A percentile compares a stretch with the other conserved stretches of the same genome.
Evolutionary conservation across 2,888 invertebrate genomes (phyloP).

Genomic region (Anodontia alba): DNA sequence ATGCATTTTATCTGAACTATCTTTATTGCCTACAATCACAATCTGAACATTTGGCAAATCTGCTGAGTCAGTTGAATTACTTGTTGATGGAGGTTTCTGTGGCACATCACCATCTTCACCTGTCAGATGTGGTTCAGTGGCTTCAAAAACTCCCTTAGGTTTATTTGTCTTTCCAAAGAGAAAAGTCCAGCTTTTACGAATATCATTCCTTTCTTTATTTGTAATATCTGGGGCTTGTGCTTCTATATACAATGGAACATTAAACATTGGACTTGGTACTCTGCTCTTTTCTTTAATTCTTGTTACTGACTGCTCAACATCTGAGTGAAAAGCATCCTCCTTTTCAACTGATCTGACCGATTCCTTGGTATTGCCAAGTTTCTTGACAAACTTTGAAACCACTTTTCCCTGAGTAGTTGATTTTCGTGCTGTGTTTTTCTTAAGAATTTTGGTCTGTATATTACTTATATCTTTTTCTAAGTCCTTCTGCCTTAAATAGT

Average conservation of each 20-base stretch:
- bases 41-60: background rate
- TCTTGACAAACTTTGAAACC: background rate
- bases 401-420: constrained; percentile 20
- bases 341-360: background rate
- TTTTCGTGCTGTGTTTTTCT: constrained; percentile 19
- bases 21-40: background rate
- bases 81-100: too few relatives aligned
- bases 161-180: background rate
- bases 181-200: constrained; percentile 1
- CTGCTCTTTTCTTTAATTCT: background rate
- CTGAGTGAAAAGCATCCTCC: background rate
- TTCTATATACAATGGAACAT: constrained; percentile 4
- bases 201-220: background rate
- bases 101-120: background rate
- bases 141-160: background rate
- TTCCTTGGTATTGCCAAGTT: background rate
- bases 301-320: background rate
- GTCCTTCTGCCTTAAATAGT: background rate
- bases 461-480: background rate
- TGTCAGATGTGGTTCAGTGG: background rate
- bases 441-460: background rate
- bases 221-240: constrained; percentile 7
- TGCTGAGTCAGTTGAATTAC: background rate
- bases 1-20: background rate
- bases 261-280: background rate